phyloP scores from a whole-genome alignment of 2,888 invertebrate species.

The Meteorus cinctellus region DNA sequence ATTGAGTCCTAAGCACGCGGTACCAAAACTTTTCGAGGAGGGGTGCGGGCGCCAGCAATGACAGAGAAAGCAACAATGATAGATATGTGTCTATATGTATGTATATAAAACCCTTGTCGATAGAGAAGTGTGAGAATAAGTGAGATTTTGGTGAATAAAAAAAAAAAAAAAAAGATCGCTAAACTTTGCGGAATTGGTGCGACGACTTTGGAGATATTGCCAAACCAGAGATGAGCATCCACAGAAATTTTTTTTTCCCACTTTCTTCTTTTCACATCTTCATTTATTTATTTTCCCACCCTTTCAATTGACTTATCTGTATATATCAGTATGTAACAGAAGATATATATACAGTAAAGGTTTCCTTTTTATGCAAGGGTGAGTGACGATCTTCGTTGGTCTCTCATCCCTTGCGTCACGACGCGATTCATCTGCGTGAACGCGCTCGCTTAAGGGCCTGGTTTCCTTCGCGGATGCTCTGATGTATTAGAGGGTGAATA shows the following conservation, averaged over 20 bases:
- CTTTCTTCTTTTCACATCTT: neutral
- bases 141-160: neutral
- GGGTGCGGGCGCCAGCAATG: constrained; percentile 9
- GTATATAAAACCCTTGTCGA: neutral
- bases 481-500: constrained; percentile 58
- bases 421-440: constrained; percentile 61
- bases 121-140: constrained; percentile 8
- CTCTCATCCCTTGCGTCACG: constrained; percentile 40
- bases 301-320: neutral
- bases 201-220: constrained; percentile 39
- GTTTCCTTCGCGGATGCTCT: constrained; percentile 54
- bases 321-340: neutral
- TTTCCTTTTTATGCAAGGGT: constrained; percentile 30
- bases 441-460: constrained; percentile 59
- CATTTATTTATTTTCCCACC: neutral
- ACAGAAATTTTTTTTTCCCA: neutral
- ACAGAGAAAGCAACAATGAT: neutral
- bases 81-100: neutral
- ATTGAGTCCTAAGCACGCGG: constrained; percentile 31
- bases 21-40: constrained; percentile 17
- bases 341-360: neutral
- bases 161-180: constrained; percentile 4
- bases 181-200: no score
- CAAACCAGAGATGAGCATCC: neutral
- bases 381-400: neutral